phyloP scores from a whole-genome alignment of 2,113 vertebrate genomes.

The Seriola quinqueradiata region DNA sequence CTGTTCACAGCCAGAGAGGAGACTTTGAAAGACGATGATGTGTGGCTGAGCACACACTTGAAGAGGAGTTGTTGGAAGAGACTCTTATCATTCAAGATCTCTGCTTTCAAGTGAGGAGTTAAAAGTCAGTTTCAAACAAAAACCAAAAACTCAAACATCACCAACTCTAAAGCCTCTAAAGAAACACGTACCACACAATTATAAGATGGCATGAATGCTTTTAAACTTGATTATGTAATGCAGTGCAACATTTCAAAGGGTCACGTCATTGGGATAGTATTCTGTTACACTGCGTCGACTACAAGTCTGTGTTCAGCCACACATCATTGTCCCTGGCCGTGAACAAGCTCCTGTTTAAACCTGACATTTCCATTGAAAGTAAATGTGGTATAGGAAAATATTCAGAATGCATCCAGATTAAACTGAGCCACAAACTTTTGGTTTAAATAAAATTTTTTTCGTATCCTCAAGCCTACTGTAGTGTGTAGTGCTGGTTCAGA shows the following conservation, averaged over 20 bases:
- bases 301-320: background rate
- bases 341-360: conserved; percentile 33
- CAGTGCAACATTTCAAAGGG: background rate
- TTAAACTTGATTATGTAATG: background rate
- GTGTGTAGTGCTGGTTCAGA: too few species aligned
- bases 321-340: background rate
- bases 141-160: background rate
- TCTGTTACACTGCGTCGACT: too few species aligned
- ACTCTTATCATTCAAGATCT: background rate
- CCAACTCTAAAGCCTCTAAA: too few species aligned
- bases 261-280: background rate
- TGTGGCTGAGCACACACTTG: background rate
- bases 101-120: background rate
- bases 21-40: background rate
- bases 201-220: background rate
- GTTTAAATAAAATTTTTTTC: too few species aligned
- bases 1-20: conserved; percentile 10
- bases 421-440: conserved; percentile 43
- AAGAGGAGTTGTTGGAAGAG: background rate
- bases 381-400: conserved; percentile 25
- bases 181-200: background rate
- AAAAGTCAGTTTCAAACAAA: too few species aligned
- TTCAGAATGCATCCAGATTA: conserved; percentile 55
- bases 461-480: too few species aligned
- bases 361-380: conserved; percentile 45